A percentile compares a stretch with the other conserved stretches of the same genome.
phyloP scores from a whole-genome alignment of 2,113 vertebrate species.

The Cairina moschata region DNA sequence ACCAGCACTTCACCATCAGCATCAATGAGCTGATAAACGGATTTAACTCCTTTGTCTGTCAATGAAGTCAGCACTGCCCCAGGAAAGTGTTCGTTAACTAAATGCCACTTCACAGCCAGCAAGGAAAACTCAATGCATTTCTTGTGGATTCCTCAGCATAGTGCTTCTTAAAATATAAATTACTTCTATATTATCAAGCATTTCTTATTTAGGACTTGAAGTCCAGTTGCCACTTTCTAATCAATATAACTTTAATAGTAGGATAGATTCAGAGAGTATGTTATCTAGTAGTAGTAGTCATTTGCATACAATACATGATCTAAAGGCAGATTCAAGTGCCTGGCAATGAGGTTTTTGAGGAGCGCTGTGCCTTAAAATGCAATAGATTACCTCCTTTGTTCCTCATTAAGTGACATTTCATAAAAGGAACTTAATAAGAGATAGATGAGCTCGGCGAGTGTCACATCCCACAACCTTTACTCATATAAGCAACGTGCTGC shows the following conservation, averaged over 20 bases:
- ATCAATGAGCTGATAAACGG: not conserved
- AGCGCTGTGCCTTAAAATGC: not conserved
- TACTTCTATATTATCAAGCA: not conserved
- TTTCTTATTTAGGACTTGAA: conserved; percentile 11
- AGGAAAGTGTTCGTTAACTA: not conserved
- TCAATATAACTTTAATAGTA: conserved; percentile 2
- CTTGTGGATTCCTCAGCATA: not conserved
- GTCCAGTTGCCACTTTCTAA: conserved; percentile 5
- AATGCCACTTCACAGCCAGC: not conserved
- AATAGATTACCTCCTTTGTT: not conserved
- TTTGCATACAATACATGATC: not conserved
- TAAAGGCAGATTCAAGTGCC: not conserved
- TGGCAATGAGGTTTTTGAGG: not conserved
- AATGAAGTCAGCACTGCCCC: not conserved
- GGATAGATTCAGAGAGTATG: conserved; percentile 1
- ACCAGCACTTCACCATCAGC: not conserved
- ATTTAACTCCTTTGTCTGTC: not conserved
- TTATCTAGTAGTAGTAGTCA: not conserved
- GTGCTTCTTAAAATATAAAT: not conserved
- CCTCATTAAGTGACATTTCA: not conserved
- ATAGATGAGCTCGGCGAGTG: not conserved
- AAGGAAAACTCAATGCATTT: not conserved
- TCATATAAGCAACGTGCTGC: not conserved
- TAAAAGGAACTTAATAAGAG: conserved; percentile 6
- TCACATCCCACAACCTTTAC: not conserved